Percentiles rank a stretch among this genome's conserved stretches.
Conservation (phyloP, 1,140 invertebrate genomes). For the Drosophila guanche region DNA sequence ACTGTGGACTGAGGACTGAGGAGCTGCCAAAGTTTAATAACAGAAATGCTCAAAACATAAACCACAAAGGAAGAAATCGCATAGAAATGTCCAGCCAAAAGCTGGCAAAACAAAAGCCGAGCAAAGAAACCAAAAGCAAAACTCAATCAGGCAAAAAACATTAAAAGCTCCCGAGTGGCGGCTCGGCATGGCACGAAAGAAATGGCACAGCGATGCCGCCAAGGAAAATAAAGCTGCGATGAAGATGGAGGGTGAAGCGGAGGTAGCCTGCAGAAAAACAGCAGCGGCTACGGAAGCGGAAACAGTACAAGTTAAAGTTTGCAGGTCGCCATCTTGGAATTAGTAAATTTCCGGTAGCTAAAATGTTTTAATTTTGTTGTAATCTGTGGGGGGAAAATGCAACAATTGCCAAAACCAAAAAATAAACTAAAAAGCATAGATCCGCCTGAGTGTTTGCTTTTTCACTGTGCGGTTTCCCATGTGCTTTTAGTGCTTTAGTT, state of each 20-base stretch:
- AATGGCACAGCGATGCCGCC: slow-evolving; percentile 41
- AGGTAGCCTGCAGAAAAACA: slow-evolving; percentile 12
- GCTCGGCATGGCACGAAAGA: slow-evolving; percentile 21
- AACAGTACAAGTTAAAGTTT: slow-evolving; percentile 62
- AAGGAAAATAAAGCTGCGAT: slow-evolving; percentile 8
- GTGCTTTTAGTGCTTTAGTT: slow-evolving; percentile 15
- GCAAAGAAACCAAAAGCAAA: slow-evolving; percentile 68
- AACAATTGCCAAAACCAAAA: slow-evolving; percentile 34
- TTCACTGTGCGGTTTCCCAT: slow-evolving; percentile 9
- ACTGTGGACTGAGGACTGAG: too few species aligned
- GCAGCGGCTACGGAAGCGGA: slow-evolving; percentile 46
- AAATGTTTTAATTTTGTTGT: slow-evolving; percentile 65
- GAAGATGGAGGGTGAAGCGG: not conserved
- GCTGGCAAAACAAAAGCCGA: slow-evolving; percentile 61
- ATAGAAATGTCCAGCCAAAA: slow-evolving; percentile 55
- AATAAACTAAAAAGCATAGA: not conserved
- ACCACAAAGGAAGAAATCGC: slow-evolving; percentile 61
- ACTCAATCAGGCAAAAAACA: slow-evolving; percentile 79
- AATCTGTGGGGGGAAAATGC: slow-evolving; percentile 31
- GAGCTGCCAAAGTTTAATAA: slow-evolving; percentile 66
- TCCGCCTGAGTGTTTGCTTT: not conserved
- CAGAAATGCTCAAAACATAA: slow-evolving; percentile 70
- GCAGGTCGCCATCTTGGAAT: slow-evolving; percentile 70
- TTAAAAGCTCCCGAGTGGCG: slow-evolving; percentile 50
- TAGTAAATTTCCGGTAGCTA: slow-evolving; percentile 67